Percentiles rank a stretch among this genome's conserved stretches.
These are phyloP conservation scores for Caenorhabditis imperialis DNA, from an alignment of 2,888 invertebrate species.

Conservation along the genomic window DNA sequence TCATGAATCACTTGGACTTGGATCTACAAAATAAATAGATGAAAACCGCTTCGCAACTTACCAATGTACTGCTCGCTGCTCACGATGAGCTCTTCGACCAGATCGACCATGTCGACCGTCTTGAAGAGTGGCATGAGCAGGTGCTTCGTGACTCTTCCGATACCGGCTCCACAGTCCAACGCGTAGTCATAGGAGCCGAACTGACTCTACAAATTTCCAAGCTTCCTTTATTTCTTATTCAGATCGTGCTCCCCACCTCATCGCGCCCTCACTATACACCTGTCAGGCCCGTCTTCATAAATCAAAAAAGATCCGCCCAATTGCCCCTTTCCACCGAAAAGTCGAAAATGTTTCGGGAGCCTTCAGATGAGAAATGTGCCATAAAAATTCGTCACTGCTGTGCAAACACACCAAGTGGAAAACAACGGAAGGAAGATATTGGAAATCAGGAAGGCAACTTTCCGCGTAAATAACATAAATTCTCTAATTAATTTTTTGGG, in stretches of 20 bases:
- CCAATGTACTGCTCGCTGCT: conserved; percentile 69
- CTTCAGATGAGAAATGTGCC: too few species aligned
- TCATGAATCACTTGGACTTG: background rate
- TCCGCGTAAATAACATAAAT: conserved; percentile 4
- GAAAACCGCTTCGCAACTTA: conserved; percentile 1
- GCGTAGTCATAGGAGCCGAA: conserved; percentile 80
- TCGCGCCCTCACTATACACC: too few species aligned
- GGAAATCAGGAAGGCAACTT: conserved; percentile 15
- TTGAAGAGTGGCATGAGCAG: conserved; percentile 87
- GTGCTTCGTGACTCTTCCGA: conserved; percentile 92
- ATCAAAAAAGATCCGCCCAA: too few species aligned
- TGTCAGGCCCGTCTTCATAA: too few species aligned
- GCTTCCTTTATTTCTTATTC: conserved; percentile 22
- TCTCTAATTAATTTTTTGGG: conserved; percentile 1
- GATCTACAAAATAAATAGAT: conserved; percentile 1
- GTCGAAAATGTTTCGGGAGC: conserved; percentile 6
- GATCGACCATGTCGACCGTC: conserved; percentile 76
- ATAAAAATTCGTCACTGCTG: conserved; percentile 38
- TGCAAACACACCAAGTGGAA: conserved; percentile 7
- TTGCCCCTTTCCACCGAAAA: conserved; percentile 82
- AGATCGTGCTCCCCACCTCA: too few species aligned
- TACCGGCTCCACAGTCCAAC: conserved; percentile 96
- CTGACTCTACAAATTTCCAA: conserved; percentile 33
- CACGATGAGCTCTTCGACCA: conserved; percentile 68
- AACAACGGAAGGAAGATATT: conserved; percentile 33